Evolutionary conservation across 2,113 vertebrate genomes (phyloP), one percentile per base, ranked within the genome.

Genomic region (Morone chrysops): DNA sequence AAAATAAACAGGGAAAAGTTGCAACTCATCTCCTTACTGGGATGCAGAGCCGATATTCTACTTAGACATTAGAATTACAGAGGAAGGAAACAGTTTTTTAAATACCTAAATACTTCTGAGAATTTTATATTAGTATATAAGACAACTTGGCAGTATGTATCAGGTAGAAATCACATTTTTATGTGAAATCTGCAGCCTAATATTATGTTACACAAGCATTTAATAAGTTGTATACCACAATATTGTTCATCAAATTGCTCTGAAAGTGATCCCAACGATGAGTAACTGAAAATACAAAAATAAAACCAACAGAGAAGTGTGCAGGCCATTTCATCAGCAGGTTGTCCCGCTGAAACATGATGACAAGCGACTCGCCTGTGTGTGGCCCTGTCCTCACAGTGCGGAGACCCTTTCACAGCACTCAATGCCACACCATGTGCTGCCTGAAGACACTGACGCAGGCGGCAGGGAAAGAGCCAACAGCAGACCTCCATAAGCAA

Each of bases 401-500:
- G 25, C 43, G 22, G 78, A 65, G 68, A 61, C 62, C 47, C 38
- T 67, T 78, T 87, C 56, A 77, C 68, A 82, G 61, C 31, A 31
- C 70, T 81, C 74, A 60, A n/a, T 56, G 57, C 57, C 78, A 74
- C 38, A 38, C 56, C 0, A 6, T 73, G 72, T 56, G 51, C 68
- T 80, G 78, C 45, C 70, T 51, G 53, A 56, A 86, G 71, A 81
- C 66, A 77, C 48, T 38, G 60, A 85, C 75, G 51, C 31, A 31
- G 57, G n/a, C 70, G 66, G 38, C 75, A 68, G 45, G 38, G 61
- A 59, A 50, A 25, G 54, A 75, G 43, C 72, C 18, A 75, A 70
- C 38, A 69, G 25, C 38, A 51, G 54, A 57, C 43, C 8, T 72
- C 50, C 0, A 69, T 40, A 45, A 51, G 53, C 4, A 68, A 71